phyloP scores from a whole-genome alignment of 2,113 vertebrate species.

The Phylloscopus whistleri region DNA sequence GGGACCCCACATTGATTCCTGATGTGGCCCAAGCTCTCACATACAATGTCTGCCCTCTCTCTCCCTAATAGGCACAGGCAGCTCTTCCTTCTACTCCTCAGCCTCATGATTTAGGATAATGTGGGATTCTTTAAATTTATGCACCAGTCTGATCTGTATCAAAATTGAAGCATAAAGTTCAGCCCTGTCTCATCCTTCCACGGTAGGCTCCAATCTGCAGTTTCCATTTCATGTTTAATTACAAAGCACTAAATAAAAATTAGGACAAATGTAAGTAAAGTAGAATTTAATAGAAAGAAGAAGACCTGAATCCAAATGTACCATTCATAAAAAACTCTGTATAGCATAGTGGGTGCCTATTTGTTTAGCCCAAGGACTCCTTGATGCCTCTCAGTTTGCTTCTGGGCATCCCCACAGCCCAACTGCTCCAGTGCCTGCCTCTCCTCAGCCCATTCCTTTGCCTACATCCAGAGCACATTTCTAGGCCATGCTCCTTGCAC shows the following conservation, averaged over 20 bases:
- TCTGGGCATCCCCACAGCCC: not conserved
- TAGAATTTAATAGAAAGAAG: not conserved
- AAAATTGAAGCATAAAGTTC: not conserved
- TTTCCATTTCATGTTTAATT: not conserved
- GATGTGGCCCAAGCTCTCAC: not conserved
- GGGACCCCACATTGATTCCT: not conserved
- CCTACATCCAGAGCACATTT: not conserved
- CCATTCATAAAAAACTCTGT: not conserved
- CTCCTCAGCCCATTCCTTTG: not conserved
- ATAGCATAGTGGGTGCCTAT: not conserved
- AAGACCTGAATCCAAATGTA: not conserved
- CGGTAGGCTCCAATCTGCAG: not conserved
- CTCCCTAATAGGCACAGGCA: not conserved
- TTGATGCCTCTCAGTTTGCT: not conserved
- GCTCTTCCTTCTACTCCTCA: not conserved
- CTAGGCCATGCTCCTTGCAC: not conserved
- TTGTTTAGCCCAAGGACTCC: not conserved
- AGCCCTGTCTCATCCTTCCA: not conserved
- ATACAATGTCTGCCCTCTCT: not conserved
- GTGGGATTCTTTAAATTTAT: not conserved
- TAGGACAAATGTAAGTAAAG: not conserved
- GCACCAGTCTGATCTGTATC: not conserved
- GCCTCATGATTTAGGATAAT: not conserved
- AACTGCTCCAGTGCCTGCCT: not conserved
- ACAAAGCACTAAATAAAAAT: not conserved